These are phyloP conservation scores for Papilio machaon DNA, from an alignment of 1,140 invertebrate genomes.

Conservation along the genomic window DNA sequence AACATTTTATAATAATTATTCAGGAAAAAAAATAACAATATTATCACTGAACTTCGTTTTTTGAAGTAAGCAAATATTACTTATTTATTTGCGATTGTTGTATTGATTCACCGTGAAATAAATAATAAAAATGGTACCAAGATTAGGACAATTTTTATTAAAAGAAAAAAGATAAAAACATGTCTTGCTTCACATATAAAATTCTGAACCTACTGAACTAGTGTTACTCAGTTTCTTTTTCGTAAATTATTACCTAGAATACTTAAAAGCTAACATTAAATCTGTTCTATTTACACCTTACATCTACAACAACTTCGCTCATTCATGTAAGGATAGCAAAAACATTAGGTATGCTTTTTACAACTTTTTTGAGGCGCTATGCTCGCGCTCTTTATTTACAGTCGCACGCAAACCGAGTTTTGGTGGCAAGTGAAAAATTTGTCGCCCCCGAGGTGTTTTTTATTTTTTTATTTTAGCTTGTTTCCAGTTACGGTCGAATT, in stretches of 20 bases:
- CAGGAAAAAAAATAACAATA: no score
- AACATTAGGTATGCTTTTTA: slow-evolving; percentile 13
- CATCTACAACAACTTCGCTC: not conserved
- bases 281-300: not conserved
- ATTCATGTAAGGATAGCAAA: slow-evolving; percentile 36
- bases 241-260: not conserved
- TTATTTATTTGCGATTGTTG: no score
- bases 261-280: not conserved
- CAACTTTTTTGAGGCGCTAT: not conserved
- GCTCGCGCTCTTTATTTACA: slow-evolving; percentile 32
- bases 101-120: no score
- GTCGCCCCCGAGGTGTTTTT: slow-evolving; percentile 48
- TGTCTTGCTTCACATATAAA: no score
- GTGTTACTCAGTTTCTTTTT: not conserved
- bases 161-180: no score
- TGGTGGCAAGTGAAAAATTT: slow-evolving; percentile 58
- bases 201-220: no score
- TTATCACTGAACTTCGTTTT: no score
- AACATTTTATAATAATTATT: no score
- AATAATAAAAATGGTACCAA: no score
- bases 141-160: no score
- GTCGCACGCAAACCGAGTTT: slow-evolving; percentile 36
- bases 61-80: no score
- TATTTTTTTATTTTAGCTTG: slow-evolving; percentile 37
- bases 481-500: slow-evolving; percentile 29